Evolutionary conservation across 2,113 vertebrate genomes (phyloP).

Genomic region (Mobula hypostoma): DNA sequence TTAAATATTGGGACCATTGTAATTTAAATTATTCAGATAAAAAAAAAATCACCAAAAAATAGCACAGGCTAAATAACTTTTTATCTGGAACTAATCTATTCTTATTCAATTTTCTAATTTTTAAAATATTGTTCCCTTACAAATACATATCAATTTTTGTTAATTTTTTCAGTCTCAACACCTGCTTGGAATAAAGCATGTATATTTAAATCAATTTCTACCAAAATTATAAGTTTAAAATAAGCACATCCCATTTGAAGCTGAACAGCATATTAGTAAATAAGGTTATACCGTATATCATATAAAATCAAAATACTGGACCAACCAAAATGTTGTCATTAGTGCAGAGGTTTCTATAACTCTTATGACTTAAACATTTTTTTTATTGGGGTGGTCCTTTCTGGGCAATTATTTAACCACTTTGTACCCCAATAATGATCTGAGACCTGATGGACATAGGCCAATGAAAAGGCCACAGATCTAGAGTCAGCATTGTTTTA

Average conservation of each 20-base stretch:
- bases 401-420: neutral
- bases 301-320: neutral
- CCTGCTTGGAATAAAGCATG: neutral
- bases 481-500: neutral
- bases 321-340: neutral
- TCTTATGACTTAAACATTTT: neutral
- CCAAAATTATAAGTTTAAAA: neutral
- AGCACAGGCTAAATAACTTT: neutral
- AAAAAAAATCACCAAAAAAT: neutral
- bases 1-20: neutral
- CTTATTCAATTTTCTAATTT: neutral
- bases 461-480: neutral
- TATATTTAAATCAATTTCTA: neutral
- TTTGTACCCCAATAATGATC: neutral
- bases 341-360: neutral
- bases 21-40: neutral
- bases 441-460: neutral
- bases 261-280: neutral
- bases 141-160: neutral
- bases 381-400: neutral
- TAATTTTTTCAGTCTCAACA: neutral
- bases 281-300: neutral
- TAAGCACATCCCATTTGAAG: neutral
- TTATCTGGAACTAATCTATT: neutral
- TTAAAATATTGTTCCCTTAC: neutral